A percentile compares a stretch with the other conserved stretches of the same genome.
Conservation (phyloP, 1,140 invertebrate species). For the Caenorhabditis elegans region WBcel235 BX284602.5:7751001-7751500, state of each 20-base stretch:
- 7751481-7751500: constrained; percentile 70
- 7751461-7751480: constrained; percentile 67
- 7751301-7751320: constrained; percentile 69
- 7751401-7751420: constrained; percentile 67
- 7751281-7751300: constrained; percentile 68
- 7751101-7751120: constrained; percentile 12
- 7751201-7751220: neutral
- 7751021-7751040: neutral
- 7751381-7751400: constrained; percentile 62
- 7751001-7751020: neutral
- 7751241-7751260: neutral
- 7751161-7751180: neutral
- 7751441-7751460: neutral
- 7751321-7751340: constrained; percentile 70
- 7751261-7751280: neutral
- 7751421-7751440: neutral
- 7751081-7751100: constrained; percentile 30
- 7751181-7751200: neutral
- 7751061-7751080: constrained; percentile 18
- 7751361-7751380: constrained; percentile 68
- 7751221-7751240: neutral
- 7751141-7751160: neutral
- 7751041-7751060: neutral
- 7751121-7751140: neutral
- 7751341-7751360: constrained; percentile 70